A percentile compares a stretch with the other conserved stretches of the same genome.
Conservation (phyloP, 1,140 invertebrate species). For the Calephelis nemesis region DNA sequence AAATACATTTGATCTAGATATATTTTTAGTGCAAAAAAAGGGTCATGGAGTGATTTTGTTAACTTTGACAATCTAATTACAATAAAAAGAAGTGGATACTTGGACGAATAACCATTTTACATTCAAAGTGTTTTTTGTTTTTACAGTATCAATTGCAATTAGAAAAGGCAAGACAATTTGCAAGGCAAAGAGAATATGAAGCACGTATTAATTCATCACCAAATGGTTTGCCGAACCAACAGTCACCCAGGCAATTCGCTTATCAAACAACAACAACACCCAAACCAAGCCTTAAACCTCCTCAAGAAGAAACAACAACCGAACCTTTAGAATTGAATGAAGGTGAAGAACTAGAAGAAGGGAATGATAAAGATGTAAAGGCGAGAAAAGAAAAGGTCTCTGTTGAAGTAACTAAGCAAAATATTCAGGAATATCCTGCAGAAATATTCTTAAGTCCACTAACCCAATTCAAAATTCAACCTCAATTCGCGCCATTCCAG, state of each 20-base stretch:
- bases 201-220: slow-evolving; percentile 38
- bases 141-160: slow-evolving; percentile 60
- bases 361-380: slow-evolving; percentile 24
- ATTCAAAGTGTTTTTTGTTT: slow-evolving; percentile 13
- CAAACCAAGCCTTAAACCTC: slow-evolving; percentile 39
- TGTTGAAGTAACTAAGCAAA: slow-evolving; percentile 65
- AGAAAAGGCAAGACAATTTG: slow-evolving; percentile 53
- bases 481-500: slow-evolving; percentile 49
- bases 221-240: slow-evolving; percentile 44
- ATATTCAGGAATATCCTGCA: slow-evolving; percentile 62
- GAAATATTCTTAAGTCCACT: slow-evolving; percentile 60
- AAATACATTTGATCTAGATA: too few relatives aligned
- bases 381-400: slow-evolving; percentile 47
- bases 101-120: neutral
- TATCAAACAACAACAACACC: slow-evolving; percentile 44
- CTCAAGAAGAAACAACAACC: slow-evolving; percentile 43
- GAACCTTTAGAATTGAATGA: slow-evolving; percentile 51
- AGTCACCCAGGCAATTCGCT: slow-evolving; percentile 53
- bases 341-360: slow-evolving; percentile 53
- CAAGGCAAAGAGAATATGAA: slow-evolving; percentile 57
- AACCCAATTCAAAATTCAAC: slow-evolving; percentile 56
- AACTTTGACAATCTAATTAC: too few relatives aligned
- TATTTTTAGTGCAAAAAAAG: too few relatives aligned
- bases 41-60: too few relatives aligned
- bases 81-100: too few relatives aligned